Conservation (phyloP, 1,140 invertebrate species). For the Phymastichus coffea region DNA sequence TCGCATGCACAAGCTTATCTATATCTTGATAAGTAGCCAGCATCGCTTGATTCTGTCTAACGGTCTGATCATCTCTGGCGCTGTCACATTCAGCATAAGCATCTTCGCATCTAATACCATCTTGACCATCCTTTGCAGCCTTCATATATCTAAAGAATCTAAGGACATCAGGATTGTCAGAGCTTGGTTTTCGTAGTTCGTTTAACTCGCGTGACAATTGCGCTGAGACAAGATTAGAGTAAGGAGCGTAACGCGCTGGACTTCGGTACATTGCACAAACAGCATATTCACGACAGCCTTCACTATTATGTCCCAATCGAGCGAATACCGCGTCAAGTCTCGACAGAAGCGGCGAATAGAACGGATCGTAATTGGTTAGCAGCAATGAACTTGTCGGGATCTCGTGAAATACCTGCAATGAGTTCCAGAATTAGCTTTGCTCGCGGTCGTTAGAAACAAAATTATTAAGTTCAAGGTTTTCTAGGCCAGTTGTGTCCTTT, state of each 20-base stretch:
- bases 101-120: conserved; percentile 67
- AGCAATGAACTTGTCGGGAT: conserved; percentile 79
- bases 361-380: conserved; percentile 82
- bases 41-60: conserved; percentile 72
- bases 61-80: conserved; percentile 59
- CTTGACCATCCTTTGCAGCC: conserved; percentile 81
- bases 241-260: conserved; percentile 81
- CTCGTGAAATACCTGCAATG: conserved; percentile 72
- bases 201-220: conserved; percentile 83
- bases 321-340: conserved; percentile 79
- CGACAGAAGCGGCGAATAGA: conserved; percentile 80
- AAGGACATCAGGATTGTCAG: conserved; percentile 80
- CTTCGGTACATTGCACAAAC: conserved; percentile 84
- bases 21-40: conserved; percentile 82
- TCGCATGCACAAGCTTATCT: conserved; percentile 79
- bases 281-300: conserved; percentile 75
- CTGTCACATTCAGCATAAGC: conserved; percentile 56
- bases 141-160: conserved; percentile 87
- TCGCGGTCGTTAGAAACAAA: too few relatives aligned
- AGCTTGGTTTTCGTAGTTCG: conserved; percentile 76
- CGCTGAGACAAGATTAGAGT: conserved; percentile 83
- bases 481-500: too few relatives aligned
- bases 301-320: conserved; percentile 68
- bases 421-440: background rate
- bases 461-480: too few relatives aligned